phyloP scores from a whole-genome alignment of 1,140 invertebrate genomes.

The Drosophila rhopaloa region DNA sequence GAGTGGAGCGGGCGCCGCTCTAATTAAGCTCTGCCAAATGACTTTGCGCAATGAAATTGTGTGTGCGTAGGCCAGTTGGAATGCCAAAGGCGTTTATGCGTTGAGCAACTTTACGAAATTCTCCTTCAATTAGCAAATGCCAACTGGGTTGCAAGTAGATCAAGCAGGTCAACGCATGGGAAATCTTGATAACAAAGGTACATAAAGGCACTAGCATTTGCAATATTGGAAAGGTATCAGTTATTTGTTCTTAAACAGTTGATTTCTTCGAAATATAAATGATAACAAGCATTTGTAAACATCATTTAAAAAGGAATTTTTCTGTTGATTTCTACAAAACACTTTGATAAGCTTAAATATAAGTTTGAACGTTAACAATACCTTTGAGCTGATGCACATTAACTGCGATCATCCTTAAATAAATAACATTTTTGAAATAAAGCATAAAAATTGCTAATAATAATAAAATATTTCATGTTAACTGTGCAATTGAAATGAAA shows the following conservation, averaged over 20 bases:
- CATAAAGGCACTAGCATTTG: neutral
- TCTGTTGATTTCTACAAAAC: neutral
- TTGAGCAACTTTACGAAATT: slow-evolving; percentile 22
- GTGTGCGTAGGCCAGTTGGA: slow-evolving; percentile 16
- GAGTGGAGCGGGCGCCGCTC: slow-evolving; percentile 28
- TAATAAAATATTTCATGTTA: too few relatives aligned
- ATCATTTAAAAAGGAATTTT: neutral
- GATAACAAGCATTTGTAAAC: neutral
- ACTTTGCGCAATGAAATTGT: slow-evolving; percentile 59
- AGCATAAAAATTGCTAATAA: too few relatives aligned
- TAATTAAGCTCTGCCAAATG: slow-evolving; percentile 74
- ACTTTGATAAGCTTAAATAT: neutral
- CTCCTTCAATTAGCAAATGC: slow-evolving; percentile 21
- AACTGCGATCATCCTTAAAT: neutral
- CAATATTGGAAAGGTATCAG: neutral
- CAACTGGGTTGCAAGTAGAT: slow-evolving; percentile 1
- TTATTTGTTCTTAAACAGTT: neutral
- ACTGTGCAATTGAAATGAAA: too few relatives aligned
- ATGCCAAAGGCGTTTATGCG: slow-evolving; percentile 26
- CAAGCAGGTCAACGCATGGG: neutral
- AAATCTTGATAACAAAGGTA: slow-evolving; percentile 3
- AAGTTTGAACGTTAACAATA: neutral
- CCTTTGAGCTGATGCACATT: neutral
- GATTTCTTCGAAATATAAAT: neutral
- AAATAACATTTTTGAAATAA: neutral